phyloP scores from a whole-genome alignment of 2,888 invertebrate species.

The Troides aeacus region DNA sequence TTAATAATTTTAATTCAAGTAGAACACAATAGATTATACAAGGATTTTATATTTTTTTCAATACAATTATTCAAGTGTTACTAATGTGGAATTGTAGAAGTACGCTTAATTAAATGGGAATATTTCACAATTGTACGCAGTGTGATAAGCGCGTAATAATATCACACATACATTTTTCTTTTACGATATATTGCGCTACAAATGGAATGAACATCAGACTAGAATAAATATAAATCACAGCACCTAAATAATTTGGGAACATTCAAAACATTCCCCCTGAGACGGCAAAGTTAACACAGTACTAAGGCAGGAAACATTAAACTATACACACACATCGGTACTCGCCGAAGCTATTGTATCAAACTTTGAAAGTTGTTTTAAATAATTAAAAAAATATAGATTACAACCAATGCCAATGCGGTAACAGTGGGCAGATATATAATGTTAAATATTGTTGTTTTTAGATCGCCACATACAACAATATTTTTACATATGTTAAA shows the following conservation, averaged over 20 bases:
- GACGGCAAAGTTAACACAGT: conserved; percentile 55
- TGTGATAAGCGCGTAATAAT: neutral
- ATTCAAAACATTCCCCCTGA: conserved; percentile 61
- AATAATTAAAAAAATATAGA: neutral
- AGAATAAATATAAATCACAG: conserved; percentile 66
- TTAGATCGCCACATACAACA: too few species aligned
- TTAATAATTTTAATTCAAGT: neutral
- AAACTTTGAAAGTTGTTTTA: neutral
- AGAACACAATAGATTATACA: neutral
- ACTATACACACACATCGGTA: neutral
- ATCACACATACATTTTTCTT: conserved; percentile 6
- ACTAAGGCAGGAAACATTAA: conserved; percentile 61
- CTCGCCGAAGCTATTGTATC: neutral
- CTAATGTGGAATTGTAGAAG: too few species aligned
- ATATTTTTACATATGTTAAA: too few species aligned
- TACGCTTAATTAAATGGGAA: neutral
- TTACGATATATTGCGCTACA: conserved; percentile 26
- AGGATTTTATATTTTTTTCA: neutral
- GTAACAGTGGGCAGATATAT: too few species aligned
- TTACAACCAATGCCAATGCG: too few species aligned
- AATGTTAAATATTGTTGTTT: too few species aligned
- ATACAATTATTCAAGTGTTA: too few species aligned
- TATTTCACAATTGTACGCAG: neutral
- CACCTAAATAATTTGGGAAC: conserved; percentile 58
- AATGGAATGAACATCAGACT: conserved; percentile 66